Conservation (phyloP, 2,797 vertebrate genomes). For the Pangasius sanitwongsei region DNA sequence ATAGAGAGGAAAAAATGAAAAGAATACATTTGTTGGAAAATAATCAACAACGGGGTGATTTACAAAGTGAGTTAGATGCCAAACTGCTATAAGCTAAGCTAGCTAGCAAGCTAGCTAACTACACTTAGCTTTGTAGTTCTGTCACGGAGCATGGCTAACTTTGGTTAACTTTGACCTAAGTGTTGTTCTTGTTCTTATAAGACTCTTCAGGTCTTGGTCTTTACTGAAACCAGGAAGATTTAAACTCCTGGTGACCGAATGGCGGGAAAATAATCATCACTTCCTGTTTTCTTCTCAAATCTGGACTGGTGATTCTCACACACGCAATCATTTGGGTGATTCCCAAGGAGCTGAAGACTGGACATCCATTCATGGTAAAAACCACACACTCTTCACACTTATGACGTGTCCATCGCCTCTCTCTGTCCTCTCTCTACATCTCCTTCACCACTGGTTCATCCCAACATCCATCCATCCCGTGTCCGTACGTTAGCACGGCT, state of each 20-base stretch:
- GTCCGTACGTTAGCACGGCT: slow-evolving; percentile 44
- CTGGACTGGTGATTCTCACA: slow-evolving; percentile 28
- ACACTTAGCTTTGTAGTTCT: background rate
- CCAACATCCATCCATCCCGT: slow-evolving; percentile 29
- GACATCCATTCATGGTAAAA: slow-evolving; percentile 3
- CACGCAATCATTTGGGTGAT: background rate
- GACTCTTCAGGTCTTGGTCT: background rate
- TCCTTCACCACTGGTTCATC: slow-evolving; percentile 47
- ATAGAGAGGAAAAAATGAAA: background rate
- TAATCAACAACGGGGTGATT: background rate
- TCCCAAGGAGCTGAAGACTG: background rate
- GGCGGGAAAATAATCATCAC: slow-evolving; percentile 21
- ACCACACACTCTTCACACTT: background rate
- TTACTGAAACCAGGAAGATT: too few relatives aligned
- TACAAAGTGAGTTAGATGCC: background rate
- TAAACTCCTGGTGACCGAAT: background rate
- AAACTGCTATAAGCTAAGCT: background rate
- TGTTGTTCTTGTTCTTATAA: background rate
- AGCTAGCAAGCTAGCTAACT: background rate
- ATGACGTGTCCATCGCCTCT: background rate
- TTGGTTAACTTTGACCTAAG: background rate
- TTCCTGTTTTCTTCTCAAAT: slow-evolving; percentile 58
- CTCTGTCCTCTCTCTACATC: slow-evolving; percentile 28
- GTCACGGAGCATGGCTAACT: background rate
- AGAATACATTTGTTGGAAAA: background rate